Conservation (phyloP, 1,140 invertebrate genomes). For the Megalopta genalis region DNA sequence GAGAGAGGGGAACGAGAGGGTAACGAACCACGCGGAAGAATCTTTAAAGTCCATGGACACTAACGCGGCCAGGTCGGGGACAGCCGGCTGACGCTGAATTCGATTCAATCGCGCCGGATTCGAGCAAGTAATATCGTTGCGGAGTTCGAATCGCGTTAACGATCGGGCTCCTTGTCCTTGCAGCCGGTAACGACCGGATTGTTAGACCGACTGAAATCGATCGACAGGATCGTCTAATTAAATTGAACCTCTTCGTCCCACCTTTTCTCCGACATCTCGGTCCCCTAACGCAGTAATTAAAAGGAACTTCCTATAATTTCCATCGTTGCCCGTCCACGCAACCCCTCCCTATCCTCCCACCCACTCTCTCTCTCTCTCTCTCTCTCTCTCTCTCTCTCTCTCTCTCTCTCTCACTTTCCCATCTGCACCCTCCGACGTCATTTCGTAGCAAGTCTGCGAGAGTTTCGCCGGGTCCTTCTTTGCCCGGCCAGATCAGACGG, state of each 20-base stretch:
- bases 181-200: slow-evolving; percentile 53
- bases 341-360: background rate
- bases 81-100: slow-evolving; percentile 51
- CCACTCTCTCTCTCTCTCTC: background rate
- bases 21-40: slow-evolving; percentile 30
- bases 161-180: slow-evolving; percentile 58
- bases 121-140: slow-evolving; percentile 61
- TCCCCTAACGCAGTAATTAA: slow-evolving; percentile 58
- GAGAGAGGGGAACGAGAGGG: background rate
- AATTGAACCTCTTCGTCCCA: slow-evolving; percentile 50
- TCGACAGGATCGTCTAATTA: slow-evolving; percentile 67
- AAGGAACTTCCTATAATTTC: slow-evolving; percentile 59
- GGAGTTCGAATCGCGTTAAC: slow-evolving; percentile 65
- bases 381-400: background rate
- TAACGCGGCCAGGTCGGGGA: slow-evolving; percentile 21
- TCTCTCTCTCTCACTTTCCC: background rate
- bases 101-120: slow-evolving; percentile 57
- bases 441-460: slow-evolving; percentile 34
- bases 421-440: slow-evolving; percentile 24
- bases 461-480: slow-evolving; percentile 30
- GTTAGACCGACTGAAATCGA: slow-evolving; percentile 53
- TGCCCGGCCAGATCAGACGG: background rate
- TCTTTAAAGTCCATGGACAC: slow-evolving; percentile 40
- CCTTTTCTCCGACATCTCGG: slow-evolving; percentile 37
- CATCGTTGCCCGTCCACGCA: slow-evolving; percentile 12